These are phyloP conservation scores for Pheosia gnoma DNA, from an alignment of 2,888 invertebrate species.

Conservation along the genomic window DNA sequence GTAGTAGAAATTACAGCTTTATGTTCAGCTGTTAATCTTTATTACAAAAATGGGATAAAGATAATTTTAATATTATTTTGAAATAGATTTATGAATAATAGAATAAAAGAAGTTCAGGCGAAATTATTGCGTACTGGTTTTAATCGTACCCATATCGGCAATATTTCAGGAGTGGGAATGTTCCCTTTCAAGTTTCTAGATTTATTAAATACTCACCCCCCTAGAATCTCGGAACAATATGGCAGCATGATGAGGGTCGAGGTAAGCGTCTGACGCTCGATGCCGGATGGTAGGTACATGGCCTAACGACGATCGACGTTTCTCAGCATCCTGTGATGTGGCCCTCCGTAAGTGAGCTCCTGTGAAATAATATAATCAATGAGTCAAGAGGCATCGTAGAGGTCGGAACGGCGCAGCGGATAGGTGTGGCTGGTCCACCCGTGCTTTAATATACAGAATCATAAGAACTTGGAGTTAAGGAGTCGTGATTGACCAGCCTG, in stretches of 20 bases:
- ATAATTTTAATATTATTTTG: too few relatives aligned
- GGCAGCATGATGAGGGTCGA: conserved; percentile 95
- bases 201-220: conserved; percentile 87
- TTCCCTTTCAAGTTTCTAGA: neutral
- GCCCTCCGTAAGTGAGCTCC: conserved; percentile 91
- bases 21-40: neutral
- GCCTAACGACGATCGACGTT: conserved; percentile 91
- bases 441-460: too few relatives aligned
- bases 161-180: too few relatives aligned
- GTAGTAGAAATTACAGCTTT: neutral
- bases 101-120: neutral
- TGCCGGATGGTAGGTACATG: conserved; percentile 79
- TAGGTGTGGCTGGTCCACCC: too few relatives aligned
- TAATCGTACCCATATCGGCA: too few relatives aligned
- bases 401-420: neutral
- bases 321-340: conserved; percentile 90
- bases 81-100: too few relatives aligned
- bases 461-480: too few relatives aligned
- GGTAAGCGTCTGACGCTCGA: conserved; percentile 89
- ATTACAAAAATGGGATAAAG: neutral
- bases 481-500: too few relatives aligned
- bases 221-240: conserved; percentile 96
- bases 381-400: neutral
- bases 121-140: too few relatives aligned
- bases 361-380: conserved; percentile 59